phyloP scores from a whole-genome alignment of 2,113 vertebrate species.

The Ranitomeya imitator region DNA sequence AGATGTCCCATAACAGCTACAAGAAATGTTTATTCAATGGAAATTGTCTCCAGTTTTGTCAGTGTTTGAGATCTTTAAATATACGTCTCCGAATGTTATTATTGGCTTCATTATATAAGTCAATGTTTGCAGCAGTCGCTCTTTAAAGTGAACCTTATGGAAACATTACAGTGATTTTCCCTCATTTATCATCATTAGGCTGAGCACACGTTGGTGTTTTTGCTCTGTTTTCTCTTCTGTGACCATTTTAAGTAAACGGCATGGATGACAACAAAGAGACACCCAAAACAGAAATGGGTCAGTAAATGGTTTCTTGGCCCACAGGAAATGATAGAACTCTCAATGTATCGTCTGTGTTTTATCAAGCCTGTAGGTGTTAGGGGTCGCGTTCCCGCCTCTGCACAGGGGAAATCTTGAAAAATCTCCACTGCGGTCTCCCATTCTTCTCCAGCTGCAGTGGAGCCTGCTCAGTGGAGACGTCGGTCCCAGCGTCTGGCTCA shows the following conservation, averaged over 20 bases:
- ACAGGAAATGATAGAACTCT: background rate
- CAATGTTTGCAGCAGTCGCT: background rate
- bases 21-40: background rate
- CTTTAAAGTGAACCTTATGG: conserved; percentile 12
- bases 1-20: background rate
- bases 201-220: background rate
- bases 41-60: background rate
- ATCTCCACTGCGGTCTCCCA: too few species aligned
- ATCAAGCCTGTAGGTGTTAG: background rate
- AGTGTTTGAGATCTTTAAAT: background rate
- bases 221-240: background rate
- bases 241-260: background rate
- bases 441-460: too few species aligned
- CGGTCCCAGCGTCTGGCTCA: too few species aligned
- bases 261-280: background rate
- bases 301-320: background rate
- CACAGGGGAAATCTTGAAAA: too few species aligned
- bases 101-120: conserved; percentile 10
- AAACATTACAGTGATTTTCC: background rate
- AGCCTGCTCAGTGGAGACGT: too few species aligned
- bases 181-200: conserved; percentile 16
- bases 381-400: too few species aligned
- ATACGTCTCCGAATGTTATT: background rate
- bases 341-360: background rate
- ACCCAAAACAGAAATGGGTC: background rate